Conservation (phyloP, 2,888 invertebrate genomes). For the Actias luna region DNA sequence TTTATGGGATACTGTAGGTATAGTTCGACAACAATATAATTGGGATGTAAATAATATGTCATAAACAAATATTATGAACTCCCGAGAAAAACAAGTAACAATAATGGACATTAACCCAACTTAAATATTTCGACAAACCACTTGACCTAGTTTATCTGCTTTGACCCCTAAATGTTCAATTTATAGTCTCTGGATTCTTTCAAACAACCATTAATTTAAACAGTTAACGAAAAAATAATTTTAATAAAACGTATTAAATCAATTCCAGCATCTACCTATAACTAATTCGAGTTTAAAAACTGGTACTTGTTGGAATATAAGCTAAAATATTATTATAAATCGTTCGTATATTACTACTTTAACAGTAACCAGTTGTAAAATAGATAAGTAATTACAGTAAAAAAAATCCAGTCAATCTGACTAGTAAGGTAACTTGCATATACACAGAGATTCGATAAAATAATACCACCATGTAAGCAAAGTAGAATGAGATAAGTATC, state of each 20-base stretch:
- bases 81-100: not conserved
- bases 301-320: not conserved
- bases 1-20: too few species aligned
- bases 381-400: too few species aligned
- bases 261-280: not conserved
- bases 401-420: not conserved
- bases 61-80: not conserved
- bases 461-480: conserved; percentile 9
- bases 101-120: not conserved
- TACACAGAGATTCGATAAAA: conserved; percentile 18
- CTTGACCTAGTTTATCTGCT: not conserved
- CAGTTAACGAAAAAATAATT: not conserved
- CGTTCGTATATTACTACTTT: not conserved
- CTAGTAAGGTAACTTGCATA: not conserved
- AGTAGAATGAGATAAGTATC: conserved; percentile 9
- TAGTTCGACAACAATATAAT: too few species aligned
- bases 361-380: not conserved
- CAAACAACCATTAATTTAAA: not conserved
- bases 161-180: not conserved
- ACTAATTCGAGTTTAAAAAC: not conserved
- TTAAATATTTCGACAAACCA: not conserved
- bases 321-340: not conserved
- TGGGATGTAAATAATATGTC: not conserved
- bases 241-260: not conserved
- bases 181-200: not conserved